Base-by-base conservation (phyloP, 1,140 invertebrate species). In the Neuroterus valhalla region DNA sequence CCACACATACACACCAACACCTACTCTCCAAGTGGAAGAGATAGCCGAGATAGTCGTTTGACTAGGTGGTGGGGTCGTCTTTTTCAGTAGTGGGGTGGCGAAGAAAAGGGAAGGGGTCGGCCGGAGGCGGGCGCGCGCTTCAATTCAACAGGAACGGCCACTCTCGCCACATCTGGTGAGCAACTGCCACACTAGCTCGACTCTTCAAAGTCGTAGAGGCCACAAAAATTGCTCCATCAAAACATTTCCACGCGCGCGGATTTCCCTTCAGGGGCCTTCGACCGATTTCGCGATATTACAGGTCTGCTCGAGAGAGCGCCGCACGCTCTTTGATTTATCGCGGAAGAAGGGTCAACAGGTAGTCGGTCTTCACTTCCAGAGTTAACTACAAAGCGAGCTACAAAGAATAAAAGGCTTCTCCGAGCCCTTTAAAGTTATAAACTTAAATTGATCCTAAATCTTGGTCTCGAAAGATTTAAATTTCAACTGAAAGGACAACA, bases 51-150 rank as follows among this genome's bases (percentile, higher is more conserved):
- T 83, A 67, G 80, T 52, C 52, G 31, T 38, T 38, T 38, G 31
- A 38, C 31, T 38, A 38, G 31, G 75, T 79, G 84, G 87, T 78
- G 80, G 81, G 81, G 81, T 66, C 19, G 11, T 12, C 38, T 66
- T 15, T 15, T 15, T 8, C 26, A 67, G 15, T 82, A 75, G 87
- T 82, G 85, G 86, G 86, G 78, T 50, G 31, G 62, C 42, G 8
- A 66, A 72, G 72, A 76, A 80, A 81, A 80, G 70, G 82, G 84
- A 80, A 85, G 84, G 86, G 85, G 85, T 80, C 75, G 79, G 70
- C 75, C 79, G 87, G 83, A 85, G 89, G 88, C 88, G 89, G 88
- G 84, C 85, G 86, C 85, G 86, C 84, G 81, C 81, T 84, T 87
- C 86, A 89, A 87, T 89, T 89, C 86, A 87, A 84, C 86, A 83